Base-by-base conservation (phyloP, 2,888 invertebrate species). In the Gortyna flavago region DNA sequence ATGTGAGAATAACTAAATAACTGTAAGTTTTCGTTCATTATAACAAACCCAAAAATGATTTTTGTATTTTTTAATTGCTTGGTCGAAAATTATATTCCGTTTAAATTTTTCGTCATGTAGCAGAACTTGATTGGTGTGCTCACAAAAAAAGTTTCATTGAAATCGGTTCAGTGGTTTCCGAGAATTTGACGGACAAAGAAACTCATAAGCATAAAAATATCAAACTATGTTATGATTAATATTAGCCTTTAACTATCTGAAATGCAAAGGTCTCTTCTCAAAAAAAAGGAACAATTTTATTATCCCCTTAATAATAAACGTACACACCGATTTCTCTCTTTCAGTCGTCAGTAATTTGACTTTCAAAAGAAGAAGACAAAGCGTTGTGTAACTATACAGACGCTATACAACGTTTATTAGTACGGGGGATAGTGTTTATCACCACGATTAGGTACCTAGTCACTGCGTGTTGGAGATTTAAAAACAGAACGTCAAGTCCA, bases 91-190 rank as follows among this genome's bases (percentile, higher is more conserved):
- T 72, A 32, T n/a, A n/a, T 7, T 71, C 16, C 0, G 35, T 0
- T 29, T 25, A n/a, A n/a, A n/a, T 78, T 64, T 25, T 77, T 64
- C 48, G 21, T 9, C 29, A 0, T 35, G 16, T 62, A 54, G 70
- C 79, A 71, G 13, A 44, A 35, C 35, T 57, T 81, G 41, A 48
- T 51, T 51, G 6, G 51, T 48, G 9, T 25, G 32, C 70, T 29
- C 54, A 77, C 66, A 81, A 77, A 81, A 80, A 76, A 77, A 2
- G 77, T 75, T 80, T 81, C 68, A 81, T 75, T 81, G 81, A 81
- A 75, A 81, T 59, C 64, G 80, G 81, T 80, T 81, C 75, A 80
- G 81, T 65, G 81, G 32, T 80, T 80, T 80, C 70, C 9, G 16
- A 75, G 81, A 65, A 65, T 75, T 80, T 66, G 75, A 69, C 35